Conservation (phyloP, 2,797 vertebrate species). For the Odontamblyopus lacepedii region DNA sequence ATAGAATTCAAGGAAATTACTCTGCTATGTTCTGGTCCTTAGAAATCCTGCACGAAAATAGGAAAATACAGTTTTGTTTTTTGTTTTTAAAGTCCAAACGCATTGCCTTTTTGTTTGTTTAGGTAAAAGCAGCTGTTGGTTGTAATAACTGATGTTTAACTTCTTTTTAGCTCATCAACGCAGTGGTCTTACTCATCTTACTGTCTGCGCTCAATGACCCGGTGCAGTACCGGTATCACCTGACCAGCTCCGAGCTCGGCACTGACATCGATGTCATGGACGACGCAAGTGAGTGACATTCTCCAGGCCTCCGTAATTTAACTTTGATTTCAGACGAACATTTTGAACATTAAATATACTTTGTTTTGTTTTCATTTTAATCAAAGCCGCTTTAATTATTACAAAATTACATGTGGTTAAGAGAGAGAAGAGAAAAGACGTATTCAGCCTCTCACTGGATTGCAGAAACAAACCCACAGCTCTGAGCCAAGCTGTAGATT, state of each 20-base stretch:
- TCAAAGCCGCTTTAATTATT: too few relatives aligned
- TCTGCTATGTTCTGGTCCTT: background rate
- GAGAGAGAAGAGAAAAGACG: too few relatives aligned
- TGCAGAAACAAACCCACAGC: background rate
- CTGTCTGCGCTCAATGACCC: slow-evolving; percentile 92
- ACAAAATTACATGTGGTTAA: too few relatives aligned
- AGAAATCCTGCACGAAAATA: background rate
- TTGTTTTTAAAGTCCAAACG: background rate
- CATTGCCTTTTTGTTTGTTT: background rate
- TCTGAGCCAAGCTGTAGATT: too few relatives aligned
- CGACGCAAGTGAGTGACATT: slow-evolving; percentile 90
- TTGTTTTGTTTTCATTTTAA: too few relatives aligned
- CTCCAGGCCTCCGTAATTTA: background rate
- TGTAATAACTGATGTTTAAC: slow-evolving; percentile 8
- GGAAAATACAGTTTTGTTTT: background rate
- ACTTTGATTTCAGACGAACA: background rate
- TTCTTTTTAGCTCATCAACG: slow-evolving; percentile 87
- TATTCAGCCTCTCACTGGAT: too few relatives aligned
- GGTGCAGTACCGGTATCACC: slow-evolving; percentile 87
- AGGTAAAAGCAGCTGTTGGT: slow-evolving; percentile 1
- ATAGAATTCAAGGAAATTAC: background rate
- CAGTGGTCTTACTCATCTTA: slow-evolving; percentile 90
- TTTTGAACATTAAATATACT: too few relatives aligned
- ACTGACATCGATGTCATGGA: slow-evolving; percentile 95
- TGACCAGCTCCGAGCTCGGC: slow-evolving; percentile 87